phyloP scores from a whole-genome alignment of 2,797 vertebrate genomes.

The Hephaestus fuliginosus region DNA sequence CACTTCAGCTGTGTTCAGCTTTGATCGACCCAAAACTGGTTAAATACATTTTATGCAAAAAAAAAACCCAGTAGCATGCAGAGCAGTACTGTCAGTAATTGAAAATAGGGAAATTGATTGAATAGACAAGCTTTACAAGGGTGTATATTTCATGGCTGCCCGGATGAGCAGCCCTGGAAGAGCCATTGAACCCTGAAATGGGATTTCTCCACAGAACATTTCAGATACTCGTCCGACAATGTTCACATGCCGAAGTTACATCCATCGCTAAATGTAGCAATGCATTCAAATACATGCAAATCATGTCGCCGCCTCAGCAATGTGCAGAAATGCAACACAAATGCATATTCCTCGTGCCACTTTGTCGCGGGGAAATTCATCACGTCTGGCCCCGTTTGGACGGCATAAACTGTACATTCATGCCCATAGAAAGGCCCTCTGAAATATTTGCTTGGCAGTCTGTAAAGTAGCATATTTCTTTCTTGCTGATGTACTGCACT shows the following conservation, averaged over 20 bases:
- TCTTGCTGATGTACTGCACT: conserved; percentile 27
- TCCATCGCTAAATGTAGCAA: conserved; percentile 61
- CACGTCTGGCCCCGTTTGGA: conserved; percentile 11
- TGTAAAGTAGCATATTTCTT: conserved; percentile 51
- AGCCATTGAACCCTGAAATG: conserved; percentile 85
- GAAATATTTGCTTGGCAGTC: conserved; percentile 54
- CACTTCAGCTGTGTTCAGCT: conserved; percentile 26
- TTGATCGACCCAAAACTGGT: conserved; percentile 50
- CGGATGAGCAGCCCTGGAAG: conserved; percentile 70
- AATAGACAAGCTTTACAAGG: conserved; percentile 77
- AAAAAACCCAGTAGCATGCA: conserved; percentile 30
- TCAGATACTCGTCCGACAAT: conserved; percentile 70
- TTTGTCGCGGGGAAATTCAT: conserved; percentile 31
- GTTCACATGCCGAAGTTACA: conserved; percentile 56
- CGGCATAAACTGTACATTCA: conserved; percentile 20
- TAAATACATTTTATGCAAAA: conserved; percentile 46
- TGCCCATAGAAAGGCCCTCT: background rate
- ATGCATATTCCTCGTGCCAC: conserved; percentile 28
- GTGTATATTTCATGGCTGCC: conserved; percentile 77
- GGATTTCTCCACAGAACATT: conserved; percentile 82
- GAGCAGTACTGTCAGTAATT: conserved; percentile 75
- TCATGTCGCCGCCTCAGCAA: conserved; percentile 21
- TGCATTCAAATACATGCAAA: conserved; percentile 67
- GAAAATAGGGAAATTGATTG: conserved; percentile 82
- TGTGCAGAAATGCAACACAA: conserved; percentile 17